phyloP scores from a whole-genome alignment of 2,888 invertebrate genomes.

The Nudaria mundana region DNA sequence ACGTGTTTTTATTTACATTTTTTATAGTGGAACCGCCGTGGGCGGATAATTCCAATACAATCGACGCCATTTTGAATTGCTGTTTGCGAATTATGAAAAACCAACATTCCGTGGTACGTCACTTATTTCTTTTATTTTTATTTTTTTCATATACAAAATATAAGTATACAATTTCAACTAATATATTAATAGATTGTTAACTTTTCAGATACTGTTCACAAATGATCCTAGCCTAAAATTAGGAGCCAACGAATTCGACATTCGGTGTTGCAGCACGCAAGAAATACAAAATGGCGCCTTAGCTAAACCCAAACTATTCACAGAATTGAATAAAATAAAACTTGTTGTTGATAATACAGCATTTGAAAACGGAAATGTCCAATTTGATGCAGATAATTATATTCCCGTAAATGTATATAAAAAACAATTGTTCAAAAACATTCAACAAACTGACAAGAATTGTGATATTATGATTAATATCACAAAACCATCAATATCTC shows the following conservation, averaged over 20 bases:
- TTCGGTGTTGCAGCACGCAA: constrained; percentile 32
- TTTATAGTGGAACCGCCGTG: constrained; percentile 14
- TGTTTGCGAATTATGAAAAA: constrained; percentile 23
- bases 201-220: constrained; percentile 44
- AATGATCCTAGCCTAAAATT: constrained; percentile 33
- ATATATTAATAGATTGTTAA: background rate
- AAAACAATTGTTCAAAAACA: constrained; percentile 6
- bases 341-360: background rate
- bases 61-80: constrained; percentile 27
- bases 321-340: constrained; percentile 7
- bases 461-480: constrained; percentile 10
- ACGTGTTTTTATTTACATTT: no score
- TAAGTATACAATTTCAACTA: background rate
- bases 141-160: background rate
- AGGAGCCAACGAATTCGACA: constrained; percentile 28
- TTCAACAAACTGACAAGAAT: background rate
- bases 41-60: background rate
- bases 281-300: constrained; percentile 34
- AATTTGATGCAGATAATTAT: background rate
- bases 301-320: constrained; percentile 9
- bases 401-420: background rate
- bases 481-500: constrained; percentile 3
- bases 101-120: constrained; percentile 34
- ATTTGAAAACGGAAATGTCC: background rate
- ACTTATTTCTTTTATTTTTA: background rate